Base-by-base conservation (phyloP, 2,113 vertebrate genomes). In the Dipodomys merriami region DNA sequence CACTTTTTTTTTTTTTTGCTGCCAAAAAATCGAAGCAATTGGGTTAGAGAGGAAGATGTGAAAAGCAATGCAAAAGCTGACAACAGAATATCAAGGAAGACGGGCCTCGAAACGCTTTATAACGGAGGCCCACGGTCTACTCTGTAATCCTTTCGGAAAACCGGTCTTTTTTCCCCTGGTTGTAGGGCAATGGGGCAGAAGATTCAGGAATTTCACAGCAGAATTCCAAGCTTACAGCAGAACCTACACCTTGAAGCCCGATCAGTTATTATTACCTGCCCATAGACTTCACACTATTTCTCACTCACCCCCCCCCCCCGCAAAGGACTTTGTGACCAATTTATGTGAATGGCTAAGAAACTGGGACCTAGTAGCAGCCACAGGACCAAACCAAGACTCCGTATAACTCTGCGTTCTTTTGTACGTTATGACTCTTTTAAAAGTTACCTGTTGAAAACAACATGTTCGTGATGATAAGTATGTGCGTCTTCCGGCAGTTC, bases 21-120 rank as follows among this genome's bases (percentile, higher is more conserved):
- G 53, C 53, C 49, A 57, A 71, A 71, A 97, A 94, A 84, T 92
- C 95, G 19, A 97, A 94, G 67, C 93, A 77, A 90, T 12, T 91
- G 23, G 44, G 73, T 94, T 93, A 73, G 90, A 96, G 60, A 93
- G 79, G 94, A 79, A 74, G 95, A 57, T 82, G 72, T 62, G 81
- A 84, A 94, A 96, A 97, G 95, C 57, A 96, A 95, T 29, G 60
- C 25, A 84, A 91, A 93, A 76, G 80, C 23, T 53, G 25, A 81
- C 79, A 94, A 83, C 15, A 86, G 79, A 90, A 82, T n/a, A 10
- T 22, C 64, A 73, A 15, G n/a, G 64, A 49, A 82, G 64, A 44
- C 2, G 27, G 35, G 22, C 7, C 39, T 74, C 25, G 20, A 35
- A 86, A 33, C 39, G 74, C 83, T 49, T 29, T n/a, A 69, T 53